Evolutionary conservation across 1,140 invertebrate species (phyloP), one percentile per base, ranked within the genome.

Genomic region (Caenorhabditis tropicalis): DNA sequence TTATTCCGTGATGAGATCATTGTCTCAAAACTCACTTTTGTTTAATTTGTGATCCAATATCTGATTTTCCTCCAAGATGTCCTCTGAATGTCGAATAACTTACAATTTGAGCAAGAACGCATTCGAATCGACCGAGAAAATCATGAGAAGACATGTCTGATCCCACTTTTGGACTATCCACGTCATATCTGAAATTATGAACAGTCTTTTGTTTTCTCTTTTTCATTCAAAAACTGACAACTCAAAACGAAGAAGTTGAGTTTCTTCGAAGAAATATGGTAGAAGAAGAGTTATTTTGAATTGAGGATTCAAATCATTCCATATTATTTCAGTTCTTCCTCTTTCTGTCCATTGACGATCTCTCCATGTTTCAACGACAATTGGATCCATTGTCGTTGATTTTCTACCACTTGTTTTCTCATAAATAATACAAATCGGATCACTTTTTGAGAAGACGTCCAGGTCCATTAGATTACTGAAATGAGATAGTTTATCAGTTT

Each of bases 241-340:
- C 90, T 92, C 91, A 88, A 92, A 92, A 82, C 90, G 91, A 7
- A 92, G 86, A 56, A 90, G 90, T 84, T 92, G 92, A 36, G 89
- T 89, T 86, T 93, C 92, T 89, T 94, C 93, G 91, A 94, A 94
- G 82, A 90, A 92, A 86, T 93, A 93, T 60, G 93, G 90, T 12
- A 93, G 85, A 2, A 91, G 87, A 88, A 93, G 92, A 87, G 93
- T 93, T 81, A 92, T 92, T 9, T 91, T 91, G 92, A 93, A 93
- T 82, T 92, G 90, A 31, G 93, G 93, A 89, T 93, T 93, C 53
- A 93, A 87, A 86, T 91, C 92, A 88, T 93, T 93, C 88, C 91
- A 91, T 19, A 93, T 92, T 36, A 91, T 90, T 88, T 93, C 93
- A 24, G 93, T 93, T 56, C 93, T 87, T 27, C 93, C 93, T 85